phyloP scores from a whole-genome alignment of 2,888 invertebrate genomes.

The Lathronympha strigana region DNA sequence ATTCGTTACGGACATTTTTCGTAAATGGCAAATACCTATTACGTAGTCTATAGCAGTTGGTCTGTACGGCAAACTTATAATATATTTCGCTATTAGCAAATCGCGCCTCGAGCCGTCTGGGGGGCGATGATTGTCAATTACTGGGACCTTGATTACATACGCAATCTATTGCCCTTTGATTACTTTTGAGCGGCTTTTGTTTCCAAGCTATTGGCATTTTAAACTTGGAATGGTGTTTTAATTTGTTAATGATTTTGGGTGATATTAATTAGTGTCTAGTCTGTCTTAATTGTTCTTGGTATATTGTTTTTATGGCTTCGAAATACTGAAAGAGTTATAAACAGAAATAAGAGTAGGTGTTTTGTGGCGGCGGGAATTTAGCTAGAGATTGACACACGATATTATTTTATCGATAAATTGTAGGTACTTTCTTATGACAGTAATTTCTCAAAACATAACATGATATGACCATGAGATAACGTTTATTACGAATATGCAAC shows the following conservation, averaged over 20 bases:
- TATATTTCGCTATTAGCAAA: slow-evolving; percentile 58
- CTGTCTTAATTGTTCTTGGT: neutral
- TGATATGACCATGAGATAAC: too few species aligned
- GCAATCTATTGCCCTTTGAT: slow-evolving; percentile 37
- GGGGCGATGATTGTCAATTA: slow-evolving; percentile 46
- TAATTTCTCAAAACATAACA: too few species aligned
- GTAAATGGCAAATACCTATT: neutral
- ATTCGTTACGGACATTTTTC: too few species aligned
- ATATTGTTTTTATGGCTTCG: slow-evolving; percentile 5
- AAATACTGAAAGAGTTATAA: too few species aligned
- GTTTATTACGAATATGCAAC: too few species aligned
- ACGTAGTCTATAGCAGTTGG: neutral
- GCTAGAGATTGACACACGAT: too few species aligned
- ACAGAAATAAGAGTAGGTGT: too few species aligned
- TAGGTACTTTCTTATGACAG: too few species aligned
- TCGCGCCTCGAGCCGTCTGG: slow-evolving; percentile 41
- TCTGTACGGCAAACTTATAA: slow-evolving; percentile 57
- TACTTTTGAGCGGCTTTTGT: slow-evolving; percentile 37
- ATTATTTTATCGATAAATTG: too few species aligned
- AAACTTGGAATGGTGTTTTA: slow-evolving; percentile 10
- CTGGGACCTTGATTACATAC: slow-evolving; percentile 40
- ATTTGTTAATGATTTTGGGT: slow-evolving; percentile 17
- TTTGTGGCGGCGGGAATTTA: too few species aligned
- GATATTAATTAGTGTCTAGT: slow-evolving; percentile 16
- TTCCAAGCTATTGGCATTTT: slow-evolving; percentile 26